A percentile compares a stretch with the other conserved stretches of the same genome.
phyloP scores from a whole-genome alignment of 2,113 vertebrate species.

The Chunga burmeisteri region DNA sequence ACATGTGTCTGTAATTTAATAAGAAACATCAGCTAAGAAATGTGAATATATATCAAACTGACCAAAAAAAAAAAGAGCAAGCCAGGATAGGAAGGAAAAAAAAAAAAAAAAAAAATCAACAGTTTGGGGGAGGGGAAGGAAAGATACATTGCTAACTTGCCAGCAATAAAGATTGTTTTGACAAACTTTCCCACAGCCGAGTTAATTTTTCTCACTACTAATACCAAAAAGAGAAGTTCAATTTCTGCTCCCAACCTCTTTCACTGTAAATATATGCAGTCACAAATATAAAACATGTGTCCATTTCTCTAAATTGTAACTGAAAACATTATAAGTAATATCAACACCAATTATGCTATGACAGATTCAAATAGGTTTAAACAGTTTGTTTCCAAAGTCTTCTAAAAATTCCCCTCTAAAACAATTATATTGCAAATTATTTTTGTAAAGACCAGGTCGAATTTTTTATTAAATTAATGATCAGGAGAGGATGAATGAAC shows the following conservation, averaged over 20 bases:
- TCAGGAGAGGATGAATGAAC: neutral
- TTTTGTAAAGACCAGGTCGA: neutral
- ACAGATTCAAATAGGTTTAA: slow-evolving; percentile 12
- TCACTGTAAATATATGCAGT: neutral
- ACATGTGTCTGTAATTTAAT: slow-evolving; percentile 86
- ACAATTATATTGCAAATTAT: neutral
- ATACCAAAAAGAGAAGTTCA: neutral
- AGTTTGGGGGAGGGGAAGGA: neutral
- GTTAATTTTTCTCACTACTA: neutral
- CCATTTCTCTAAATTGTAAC: neutral
- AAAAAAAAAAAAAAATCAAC: neutral
- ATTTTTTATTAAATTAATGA: neutral
- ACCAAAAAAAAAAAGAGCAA: slow-evolving; percentile 61
- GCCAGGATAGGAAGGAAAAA: slow-evolving; percentile 29
- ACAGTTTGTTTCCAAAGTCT: neutral
- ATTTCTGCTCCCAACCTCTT: neutral
- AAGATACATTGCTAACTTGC: slow-evolving; percentile 68
- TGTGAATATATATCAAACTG: slow-evolving; percentile 75
- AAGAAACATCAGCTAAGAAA: slow-evolving; percentile 80
- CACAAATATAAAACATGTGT: neutral
- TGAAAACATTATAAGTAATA: slow-evolving; percentile 11
- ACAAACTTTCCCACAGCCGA: slow-evolving; percentile 51
- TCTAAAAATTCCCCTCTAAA: neutral
- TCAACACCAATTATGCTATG: neutral
- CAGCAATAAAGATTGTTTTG: slow-evolving; percentile 47